Conservation (phyloP, 2,888 invertebrate genomes). For the Drosophila pseudotakahashii region DNA sequence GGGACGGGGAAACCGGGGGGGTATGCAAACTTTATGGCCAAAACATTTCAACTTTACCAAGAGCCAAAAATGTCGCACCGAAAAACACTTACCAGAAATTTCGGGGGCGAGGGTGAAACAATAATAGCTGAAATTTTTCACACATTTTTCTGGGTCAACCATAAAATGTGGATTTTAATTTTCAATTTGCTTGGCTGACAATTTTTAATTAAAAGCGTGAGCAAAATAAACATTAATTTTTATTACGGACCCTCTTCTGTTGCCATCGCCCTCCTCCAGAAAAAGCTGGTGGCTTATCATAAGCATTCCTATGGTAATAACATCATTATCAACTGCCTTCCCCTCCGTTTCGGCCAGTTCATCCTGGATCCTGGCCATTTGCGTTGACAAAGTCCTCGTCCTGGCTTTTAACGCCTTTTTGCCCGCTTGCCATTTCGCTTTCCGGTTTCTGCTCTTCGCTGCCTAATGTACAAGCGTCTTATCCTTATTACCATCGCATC, state of each 20-base stretch:
- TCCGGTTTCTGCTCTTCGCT: constrained; percentile 41
- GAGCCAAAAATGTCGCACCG: constrained; percentile 32
- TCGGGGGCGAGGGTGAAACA: constrained; percentile 18
- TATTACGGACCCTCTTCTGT: constrained; percentile 45
- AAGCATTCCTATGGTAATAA: constrained; percentile 73
- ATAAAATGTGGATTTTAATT: constrained; percentile 51
- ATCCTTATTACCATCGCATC: constrained; percentile 75
- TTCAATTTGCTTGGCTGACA: constrained; percentile 67
- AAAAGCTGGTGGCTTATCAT: constrained; percentile 58
- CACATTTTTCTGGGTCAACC: constrained; percentile 60
- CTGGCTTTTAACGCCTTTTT: constrained; percentile 68
- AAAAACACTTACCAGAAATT: constrained; percentile 26
- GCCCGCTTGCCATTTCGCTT: constrained; percentile 45
- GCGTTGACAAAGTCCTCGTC: constrained; percentile 51
- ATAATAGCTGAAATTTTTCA: constrained; percentile 40
- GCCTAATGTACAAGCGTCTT: constrained; percentile 56
- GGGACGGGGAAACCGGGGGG: neutral
- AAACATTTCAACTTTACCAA: constrained; percentile 59
- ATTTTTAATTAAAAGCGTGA: constrained; percentile 75
- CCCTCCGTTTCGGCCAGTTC: constrained; percentile 19
- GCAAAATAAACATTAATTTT: constrained; percentile 72
- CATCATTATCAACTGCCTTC: constrained; percentile 66
- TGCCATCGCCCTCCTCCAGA: neutral
- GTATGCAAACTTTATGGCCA: constrained; percentile 64
- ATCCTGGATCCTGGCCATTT: constrained; percentile 28